Percentiles rank a stretch among this genome's conserved stretches.
These are phyloP conservation scores for Athene cunicularia DNA, from an alignment of 2,113 vertebrate genomes.

Conservation along the genomic window DNA sequence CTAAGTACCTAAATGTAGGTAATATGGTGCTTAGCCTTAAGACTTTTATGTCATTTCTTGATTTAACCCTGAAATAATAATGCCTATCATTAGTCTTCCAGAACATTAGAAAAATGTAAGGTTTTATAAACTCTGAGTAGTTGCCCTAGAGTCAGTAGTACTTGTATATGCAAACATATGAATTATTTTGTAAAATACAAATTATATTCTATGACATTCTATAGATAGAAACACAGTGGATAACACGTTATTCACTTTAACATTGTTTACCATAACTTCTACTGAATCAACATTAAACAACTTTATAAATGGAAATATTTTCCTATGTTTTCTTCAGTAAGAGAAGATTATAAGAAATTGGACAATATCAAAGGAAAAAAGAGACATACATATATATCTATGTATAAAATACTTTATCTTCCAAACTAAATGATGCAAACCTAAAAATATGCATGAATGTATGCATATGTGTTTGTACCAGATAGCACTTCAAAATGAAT, in stretches of 20 bases:
- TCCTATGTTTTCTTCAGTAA: background rate
- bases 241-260: background rate
- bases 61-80: background rate
- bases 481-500: conserved; percentile 10
- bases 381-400: background rate
- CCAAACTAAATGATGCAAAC: conserved; percentile 12
- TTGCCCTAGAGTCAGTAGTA: background rate
- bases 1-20: background rate
- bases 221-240: background rate
- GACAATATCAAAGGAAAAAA: background rate
- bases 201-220: background rate
- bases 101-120: background rate
- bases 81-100: background rate
- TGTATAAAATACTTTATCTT: background rate
- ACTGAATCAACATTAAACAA: conserved; percentile 9
- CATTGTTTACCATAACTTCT: background rate
- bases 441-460: background rate
- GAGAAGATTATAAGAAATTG: background rate
- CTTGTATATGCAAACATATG: background rate
- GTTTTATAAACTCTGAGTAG: background rate
- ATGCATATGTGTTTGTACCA: background rate
- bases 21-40: background rate
- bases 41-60: background rate
- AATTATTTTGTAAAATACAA: background rate
- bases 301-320: background rate